Percentiles rank a stretch among this genome's conserved stretches.
Conservation (phyloP, 2,888 invertebrate species). For the Calliopum simillimum region DNA sequence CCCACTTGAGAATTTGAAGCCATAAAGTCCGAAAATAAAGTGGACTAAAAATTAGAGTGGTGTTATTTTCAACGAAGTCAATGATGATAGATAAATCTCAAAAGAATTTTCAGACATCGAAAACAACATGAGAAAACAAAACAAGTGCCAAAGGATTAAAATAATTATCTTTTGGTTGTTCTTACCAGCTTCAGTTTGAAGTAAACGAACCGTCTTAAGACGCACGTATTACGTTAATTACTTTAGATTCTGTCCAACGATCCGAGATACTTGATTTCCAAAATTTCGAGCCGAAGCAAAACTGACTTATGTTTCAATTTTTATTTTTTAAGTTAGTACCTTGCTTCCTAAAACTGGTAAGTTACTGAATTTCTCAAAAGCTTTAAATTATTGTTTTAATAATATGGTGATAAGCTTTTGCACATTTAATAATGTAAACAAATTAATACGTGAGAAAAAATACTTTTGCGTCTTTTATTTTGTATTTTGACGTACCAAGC, state of each 20-base stretch:
- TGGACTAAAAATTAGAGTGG: neutral
- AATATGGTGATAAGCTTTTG: neutral
- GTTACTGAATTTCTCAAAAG: neutral
- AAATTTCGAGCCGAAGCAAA: no score
- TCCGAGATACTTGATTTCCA: no score
- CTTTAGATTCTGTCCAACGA: neutral
- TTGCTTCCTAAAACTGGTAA: no score
- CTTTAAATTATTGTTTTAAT: neutral
- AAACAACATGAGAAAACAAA: neutral
- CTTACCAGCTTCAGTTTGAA: no score
- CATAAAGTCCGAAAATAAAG: slow-evolving; percentile 64
- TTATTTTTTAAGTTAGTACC: no score
- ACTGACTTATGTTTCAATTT: no score
- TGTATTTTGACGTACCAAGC: slow-evolving; percentile 12
- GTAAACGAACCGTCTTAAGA: neutral
- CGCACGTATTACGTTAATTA: slow-evolving; percentile 11
- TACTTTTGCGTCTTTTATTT: neutral
- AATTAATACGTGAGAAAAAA: slow-evolving; percentile 19
- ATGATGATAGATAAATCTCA: neutral
- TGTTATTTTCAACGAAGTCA: neutral
- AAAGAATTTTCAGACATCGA: neutral
- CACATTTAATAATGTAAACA: slow-evolving; percentile 24
- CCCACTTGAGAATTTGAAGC: slow-evolving; percentile 73
- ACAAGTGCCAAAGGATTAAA: neutral
- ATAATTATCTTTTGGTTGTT: no score